Conservation (phyloP, 2,113 vertebrate genomes). For the Phrynosoma blainvillii region DNA sequence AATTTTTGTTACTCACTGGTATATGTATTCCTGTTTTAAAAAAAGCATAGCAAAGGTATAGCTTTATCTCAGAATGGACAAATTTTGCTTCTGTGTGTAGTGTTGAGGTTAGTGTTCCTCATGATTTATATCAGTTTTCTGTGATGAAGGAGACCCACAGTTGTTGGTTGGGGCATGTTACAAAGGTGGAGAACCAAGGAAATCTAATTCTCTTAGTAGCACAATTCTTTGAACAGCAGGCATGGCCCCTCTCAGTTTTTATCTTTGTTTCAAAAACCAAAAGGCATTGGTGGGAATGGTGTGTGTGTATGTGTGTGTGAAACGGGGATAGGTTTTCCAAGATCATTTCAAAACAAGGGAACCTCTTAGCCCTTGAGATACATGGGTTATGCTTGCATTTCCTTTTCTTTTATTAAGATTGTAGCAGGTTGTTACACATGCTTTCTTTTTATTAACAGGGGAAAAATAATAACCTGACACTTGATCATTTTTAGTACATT, state of each 20-base stretch:
- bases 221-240: neutral
- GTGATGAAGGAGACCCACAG: neutral
- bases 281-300: neutral
- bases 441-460: constrained; percentile 2
- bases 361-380: constrained; percentile 8
- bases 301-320: neutral
- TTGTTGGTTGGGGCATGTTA: neutral
- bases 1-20: neutral
- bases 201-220: neutral
- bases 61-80: neutral
- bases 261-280: neutral
- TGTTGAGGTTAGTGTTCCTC: neutral
- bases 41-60: neutral
- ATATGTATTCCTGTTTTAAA: neutral
- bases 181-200: neutral
- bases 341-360: constrained; percentile 10
- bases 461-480: neutral
- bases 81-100: neutral
- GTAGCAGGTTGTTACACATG: neutral
- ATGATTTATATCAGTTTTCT: neutral
- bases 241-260: neutral
- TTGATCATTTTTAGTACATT: neutral
- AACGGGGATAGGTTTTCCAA: neutral
- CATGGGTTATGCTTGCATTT: constrained; percentile 68
- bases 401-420: constrained; percentile 49